Evolutionary conservation across 2,888 invertebrate species (phyloP).

Genomic region (Cetonia aurata): DNA sequence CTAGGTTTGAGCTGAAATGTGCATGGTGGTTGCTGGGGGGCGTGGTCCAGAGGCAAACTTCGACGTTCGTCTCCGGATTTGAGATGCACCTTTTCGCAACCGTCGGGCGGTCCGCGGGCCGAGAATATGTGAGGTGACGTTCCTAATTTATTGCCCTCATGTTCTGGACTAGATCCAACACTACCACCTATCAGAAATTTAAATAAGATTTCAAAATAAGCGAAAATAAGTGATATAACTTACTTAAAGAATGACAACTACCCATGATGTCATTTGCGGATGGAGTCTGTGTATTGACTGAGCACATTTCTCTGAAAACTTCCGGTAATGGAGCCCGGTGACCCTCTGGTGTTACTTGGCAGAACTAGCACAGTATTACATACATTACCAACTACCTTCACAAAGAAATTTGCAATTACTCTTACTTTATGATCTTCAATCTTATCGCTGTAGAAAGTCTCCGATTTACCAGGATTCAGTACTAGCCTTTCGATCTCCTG

Average conservation of each 20-base stretch:
- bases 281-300: conserved; percentile 89
- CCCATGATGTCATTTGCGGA: conserved; percentile 74
- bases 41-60: conserved; percentile 61
- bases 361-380: conserved; percentile 55
- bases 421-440: conserved; percentile 72
- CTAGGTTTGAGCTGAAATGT: conserved; percentile 85
- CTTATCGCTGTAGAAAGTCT: conserved; percentile 57
- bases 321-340: conserved; percentile 88
- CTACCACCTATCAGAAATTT: conserved; percentile 72
- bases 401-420: background rate
- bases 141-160: conserved; percentile 78
- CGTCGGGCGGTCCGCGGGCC: conserved; percentile 90
- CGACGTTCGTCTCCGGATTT: conserved; percentile 73
- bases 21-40: conserved; percentile 71
- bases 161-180: conserved; percentile 82
- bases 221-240: conserved; percentile 46
- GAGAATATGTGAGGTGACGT: conserved; percentile 89
- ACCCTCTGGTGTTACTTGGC: conserved; percentile 84
- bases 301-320: conserved; percentile 75
- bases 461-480: conserved; percentile 63
- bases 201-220: background rate
- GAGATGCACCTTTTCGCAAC: conserved; percentile 87
- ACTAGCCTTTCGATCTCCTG: conserved; percentile 87
- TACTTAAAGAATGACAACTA: conserved; percentile 80
- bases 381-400: background rate